Base-by-base conservation (phyloP, 1,140 invertebrate genomes). In the Drosophila sproati region DNA sequence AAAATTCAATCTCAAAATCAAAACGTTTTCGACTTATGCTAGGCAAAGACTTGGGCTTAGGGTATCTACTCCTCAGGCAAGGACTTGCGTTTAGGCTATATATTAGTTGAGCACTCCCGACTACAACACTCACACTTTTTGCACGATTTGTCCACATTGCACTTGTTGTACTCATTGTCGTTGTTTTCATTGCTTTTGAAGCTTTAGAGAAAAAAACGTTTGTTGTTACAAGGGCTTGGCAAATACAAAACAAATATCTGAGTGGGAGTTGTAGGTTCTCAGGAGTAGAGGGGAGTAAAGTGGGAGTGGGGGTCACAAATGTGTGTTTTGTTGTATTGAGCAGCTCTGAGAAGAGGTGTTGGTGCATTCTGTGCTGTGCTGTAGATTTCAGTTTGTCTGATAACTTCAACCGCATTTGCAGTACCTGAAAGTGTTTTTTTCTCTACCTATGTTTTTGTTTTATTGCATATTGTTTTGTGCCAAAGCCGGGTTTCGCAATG, bases 201-300 rank as follows among this genome's bases (percentile, higher is more conserved):
- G 82, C 75, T 86, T 81, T 67, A 78, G 83, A 70, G 68, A 67
- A 77, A 73, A 68, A 77, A 62, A 66, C 77, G 35, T 41, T 54
- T 86, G 81, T 68, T 67, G 68, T 82, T 82, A 67, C 82, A 85
- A 78, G 82, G 82, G 77, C 57, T 47, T 48, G 57, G 12, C 57
- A 60, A 34, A 48, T 34, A 35, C 31, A 12, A 5, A 31, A 20
- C 12, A 55, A 28, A 20, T 6, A 29, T 41, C n/a, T 37, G 6
- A 57, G 37, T 31, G 37, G 12, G 3, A 28, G 41, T 45, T 28
- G 60, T 20, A 20, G 20, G 20, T 20, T 20, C 20, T 20, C 20
- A 20, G 0, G 20, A 20, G 20, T 20, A 20, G 32, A 5, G 3
- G 6, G n/a, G 41, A 32, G 52, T 6, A 8, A n/a, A 4, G 28